Evolutionary conservation across 2,888 invertebrate species (phyloP), one percentile per base, ranked within the genome.

Genomic region (Philaethria dido): DNA sequence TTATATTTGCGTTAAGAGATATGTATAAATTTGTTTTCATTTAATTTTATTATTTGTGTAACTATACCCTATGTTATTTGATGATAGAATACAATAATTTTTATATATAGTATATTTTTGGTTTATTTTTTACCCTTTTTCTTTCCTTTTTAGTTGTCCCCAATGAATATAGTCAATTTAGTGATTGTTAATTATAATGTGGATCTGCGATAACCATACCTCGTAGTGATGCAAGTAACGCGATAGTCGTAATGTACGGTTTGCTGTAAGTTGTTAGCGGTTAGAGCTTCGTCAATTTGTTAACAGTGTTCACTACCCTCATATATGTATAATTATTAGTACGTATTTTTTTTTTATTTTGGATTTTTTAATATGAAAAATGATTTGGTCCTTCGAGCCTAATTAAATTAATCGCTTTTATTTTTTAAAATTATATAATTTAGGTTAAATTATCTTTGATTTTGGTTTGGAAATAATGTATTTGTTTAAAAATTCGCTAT

Each of bases 31-130:
- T 92, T 92, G 91, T 92, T 92, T 92, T 91, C 85, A 83, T 86
- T 79, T 91, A 89, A 92, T 91, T 90, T 91, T 92, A 90, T 92
- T 92, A 87, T 90, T 88, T 88, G 89, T 92, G 91, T 92, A 90
- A 90, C 86, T 89, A 89, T 89, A 89, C 88, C 83, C 84, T 92
- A 92, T 92, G 92, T 92, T 92, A 92, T 92, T 60, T 89, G 90
- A 91, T 87, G 83, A 92, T 92, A 92, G 89, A 92, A 91, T 92
- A 92, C 92, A 92, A 83, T 92, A 88, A 90, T 91, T 92, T 91
- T 91, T 92, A 92, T 92, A 92, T 92, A 92, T 89, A 87, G 80
- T 85, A 85, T 83, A 81, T 84, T 87, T 90, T 89, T 85, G 82
- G 86, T 88, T 88, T 76, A 76, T 81, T 84, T 83, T 82, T 79